Conservation (phyloP, 2,797 vertebrate species). For the Lutjanus argentimaculatus region DNA sequence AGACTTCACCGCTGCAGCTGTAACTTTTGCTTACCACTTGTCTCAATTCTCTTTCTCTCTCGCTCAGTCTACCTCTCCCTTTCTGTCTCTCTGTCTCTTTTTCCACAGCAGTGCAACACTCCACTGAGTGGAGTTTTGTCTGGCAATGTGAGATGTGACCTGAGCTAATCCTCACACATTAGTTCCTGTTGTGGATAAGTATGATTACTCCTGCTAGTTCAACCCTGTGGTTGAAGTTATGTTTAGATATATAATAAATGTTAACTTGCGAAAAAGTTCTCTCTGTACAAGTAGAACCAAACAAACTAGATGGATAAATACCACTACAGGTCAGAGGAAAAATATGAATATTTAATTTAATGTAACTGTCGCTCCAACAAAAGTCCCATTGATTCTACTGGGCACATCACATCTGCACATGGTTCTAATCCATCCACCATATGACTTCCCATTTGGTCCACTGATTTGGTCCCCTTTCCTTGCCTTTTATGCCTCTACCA, state of each 20-base stretch:
- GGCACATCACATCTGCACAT: too few relatives aligned
- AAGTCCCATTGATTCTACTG: too few relatives aligned
- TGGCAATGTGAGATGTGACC: neutral
- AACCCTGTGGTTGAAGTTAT: neutral
- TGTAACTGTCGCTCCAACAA: too few relatives aligned
- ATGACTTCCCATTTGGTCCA: too few relatives aligned
- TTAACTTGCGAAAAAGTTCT: too few relatives aligned
- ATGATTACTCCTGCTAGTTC: neutral
- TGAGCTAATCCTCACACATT: neutral
- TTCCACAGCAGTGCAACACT: neutral
- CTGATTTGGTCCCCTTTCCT: too few relatives aligned
- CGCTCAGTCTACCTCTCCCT: neutral
- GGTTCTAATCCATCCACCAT: too few relatives aligned
- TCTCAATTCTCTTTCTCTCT: neutral
- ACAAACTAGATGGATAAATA: too few relatives aligned
- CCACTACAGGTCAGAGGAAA: too few relatives aligned
- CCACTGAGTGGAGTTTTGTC: neutral
- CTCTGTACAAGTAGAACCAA: too few relatives aligned
- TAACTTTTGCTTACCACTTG: neutral
- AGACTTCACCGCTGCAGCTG: constrained; percentile 10
- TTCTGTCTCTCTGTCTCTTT: neutral
- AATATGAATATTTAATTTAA: too few relatives aligned
- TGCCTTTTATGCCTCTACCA: too few relatives aligned
- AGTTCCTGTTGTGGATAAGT: constrained; percentile 1
- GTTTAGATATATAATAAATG: neutral